Evolutionary conservation across 2,888 invertebrate species (phyloP).

Genomic region (Cheilosia grossa): DNA sequence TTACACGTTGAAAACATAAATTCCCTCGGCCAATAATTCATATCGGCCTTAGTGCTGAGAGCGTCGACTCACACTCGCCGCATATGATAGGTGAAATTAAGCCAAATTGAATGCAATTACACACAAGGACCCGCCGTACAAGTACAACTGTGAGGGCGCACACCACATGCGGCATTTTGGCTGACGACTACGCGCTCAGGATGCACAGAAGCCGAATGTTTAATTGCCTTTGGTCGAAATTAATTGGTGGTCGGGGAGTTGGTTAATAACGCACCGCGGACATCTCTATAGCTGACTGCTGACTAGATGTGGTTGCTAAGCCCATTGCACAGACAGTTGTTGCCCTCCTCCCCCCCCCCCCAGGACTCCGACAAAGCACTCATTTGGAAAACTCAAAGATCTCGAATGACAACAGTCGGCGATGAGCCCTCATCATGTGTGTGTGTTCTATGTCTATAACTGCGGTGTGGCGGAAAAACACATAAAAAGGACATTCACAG

Average conservation of each 20-base stretch:
- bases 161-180: slow-evolving; percentile 10
- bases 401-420: slow-evolving; percentile 51
- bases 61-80: neutral
- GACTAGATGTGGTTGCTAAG: slow-evolving; percentile 3
- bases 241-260: slow-evolving; percentile 63
- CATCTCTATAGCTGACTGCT: neutral
- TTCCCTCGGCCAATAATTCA: slow-evolving; percentile 68
- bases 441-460: slow-evolving; percentile 58
- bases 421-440: slow-evolving; percentile 25
- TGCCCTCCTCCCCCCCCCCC: no score
- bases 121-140: slow-evolving; percentile 38
- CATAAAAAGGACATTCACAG: slow-evolving; percentile 66
- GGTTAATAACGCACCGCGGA: slow-evolving; percentile 44
- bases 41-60: slow-evolving; percentile 30
- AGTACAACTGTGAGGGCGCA: neutral
- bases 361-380: slow-evolving; percentile 10
- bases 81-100: slow-evolving; percentile 41
- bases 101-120: slow-evolving; percentile 67
- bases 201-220: slow-evolving; percentile 52
- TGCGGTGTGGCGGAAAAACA: slow-evolving; percentile 64
- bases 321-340: no score
- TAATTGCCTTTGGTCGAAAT: slow-evolving; percentile 70
- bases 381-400: slow-evolving; percentile 71
- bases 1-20: slow-evolving; percentile 74
- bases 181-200: neutral